These are phyloP conservation scores for Python bivittatus DNA, from an alignment of 2,113 vertebrate species.

Conservation along the genomic window DNA sequence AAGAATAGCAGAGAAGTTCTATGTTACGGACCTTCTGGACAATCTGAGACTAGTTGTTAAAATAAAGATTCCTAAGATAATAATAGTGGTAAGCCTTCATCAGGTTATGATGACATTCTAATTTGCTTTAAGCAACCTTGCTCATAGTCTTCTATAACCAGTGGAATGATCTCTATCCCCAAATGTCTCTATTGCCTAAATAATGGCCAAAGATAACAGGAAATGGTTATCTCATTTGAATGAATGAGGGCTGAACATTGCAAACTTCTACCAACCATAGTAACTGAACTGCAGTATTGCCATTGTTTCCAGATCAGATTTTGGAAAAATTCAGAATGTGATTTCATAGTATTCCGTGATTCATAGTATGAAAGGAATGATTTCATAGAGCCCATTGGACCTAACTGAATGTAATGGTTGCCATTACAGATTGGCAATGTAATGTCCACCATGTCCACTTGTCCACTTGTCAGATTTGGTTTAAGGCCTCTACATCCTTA, in stretches of 20 bases:
- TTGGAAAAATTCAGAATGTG: neutral
- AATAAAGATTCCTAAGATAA: neutral
- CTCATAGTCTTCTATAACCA: neutral
- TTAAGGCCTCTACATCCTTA: neutral
- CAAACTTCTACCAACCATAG: conserved; percentile 5
- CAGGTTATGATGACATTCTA: neutral
- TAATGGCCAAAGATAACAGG: neutral
- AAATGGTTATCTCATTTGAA: neutral
- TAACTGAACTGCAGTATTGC: conserved; percentile 4
- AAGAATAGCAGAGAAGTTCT: neutral
- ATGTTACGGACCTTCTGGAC: too few species aligned
- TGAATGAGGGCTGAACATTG: neutral
- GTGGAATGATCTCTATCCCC: neutral
- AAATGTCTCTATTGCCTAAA: neutral
- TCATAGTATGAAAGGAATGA: neutral
- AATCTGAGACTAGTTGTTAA: neutral
- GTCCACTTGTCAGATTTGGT: neutral
- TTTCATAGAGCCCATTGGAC: neutral
- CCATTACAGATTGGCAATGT: too few species aligned
- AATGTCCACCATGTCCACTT: too few species aligned
- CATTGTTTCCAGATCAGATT: conserved; percentile 7
- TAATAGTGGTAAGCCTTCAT: neutral
- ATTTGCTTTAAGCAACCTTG: neutral
- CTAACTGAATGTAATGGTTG: neutral
- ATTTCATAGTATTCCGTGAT: neutral